Evolutionary conservation across 2,888 invertebrate genomes (phyloP).

Genomic region (Archaeoteleia sp.): DNA sequence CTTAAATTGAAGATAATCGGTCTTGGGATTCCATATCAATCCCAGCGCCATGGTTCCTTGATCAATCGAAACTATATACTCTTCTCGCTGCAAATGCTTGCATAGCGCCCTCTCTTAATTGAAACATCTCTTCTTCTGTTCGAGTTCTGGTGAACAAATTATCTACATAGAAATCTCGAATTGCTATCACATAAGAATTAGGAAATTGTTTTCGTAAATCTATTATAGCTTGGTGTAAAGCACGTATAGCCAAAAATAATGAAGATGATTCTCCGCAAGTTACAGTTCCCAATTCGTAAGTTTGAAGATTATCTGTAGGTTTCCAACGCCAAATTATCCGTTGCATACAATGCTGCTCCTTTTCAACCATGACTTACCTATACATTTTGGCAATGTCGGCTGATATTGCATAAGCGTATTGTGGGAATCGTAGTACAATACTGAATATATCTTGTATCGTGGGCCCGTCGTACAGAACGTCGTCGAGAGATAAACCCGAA

Average conservation of each 20-base stretch:
- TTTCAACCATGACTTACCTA: slow-evolving; percentile 30
- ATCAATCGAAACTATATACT: neutral
- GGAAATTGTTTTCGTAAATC: slow-evolving; percentile 18
- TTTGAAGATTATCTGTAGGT: slow-evolving; percentile 16
- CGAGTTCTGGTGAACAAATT: slow-evolving; percentile 19
- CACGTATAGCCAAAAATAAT: slow-evolving; percentile 21
- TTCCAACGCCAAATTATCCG: slow-evolving; percentile 57
- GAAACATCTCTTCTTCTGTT: neutral
- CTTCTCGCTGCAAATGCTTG: neutral
- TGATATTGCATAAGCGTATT: slow-evolving; percentile 4
- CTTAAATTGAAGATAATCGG: neutral
- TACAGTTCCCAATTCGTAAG: slow-evolving; percentile 28
- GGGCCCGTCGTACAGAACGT: slow-evolving; percentile 3
- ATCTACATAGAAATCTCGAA: slow-evolving; percentile 27
- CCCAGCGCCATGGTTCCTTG: slow-evolving; percentile 8
- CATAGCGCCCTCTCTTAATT: neutral
- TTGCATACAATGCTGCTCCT: slow-evolving; percentile 50
- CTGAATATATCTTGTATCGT: slow-evolving; percentile 3
- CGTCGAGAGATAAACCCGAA: slow-evolving; percentile 34
- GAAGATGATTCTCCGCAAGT: slow-evolving; percentile 25
- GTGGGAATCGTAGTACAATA: slow-evolving; percentile 2
- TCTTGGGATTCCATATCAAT: neutral
- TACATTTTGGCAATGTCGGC: slow-evolving; percentile 57
- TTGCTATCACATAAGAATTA: neutral
- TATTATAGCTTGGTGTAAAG: slow-evolving; percentile 11